A percentile compares a stretch with the other conserved stretches of the same genome.
Conservation (phyloP, 2,113 vertebrate genomes). For the Scopus umbretta region DNA sequence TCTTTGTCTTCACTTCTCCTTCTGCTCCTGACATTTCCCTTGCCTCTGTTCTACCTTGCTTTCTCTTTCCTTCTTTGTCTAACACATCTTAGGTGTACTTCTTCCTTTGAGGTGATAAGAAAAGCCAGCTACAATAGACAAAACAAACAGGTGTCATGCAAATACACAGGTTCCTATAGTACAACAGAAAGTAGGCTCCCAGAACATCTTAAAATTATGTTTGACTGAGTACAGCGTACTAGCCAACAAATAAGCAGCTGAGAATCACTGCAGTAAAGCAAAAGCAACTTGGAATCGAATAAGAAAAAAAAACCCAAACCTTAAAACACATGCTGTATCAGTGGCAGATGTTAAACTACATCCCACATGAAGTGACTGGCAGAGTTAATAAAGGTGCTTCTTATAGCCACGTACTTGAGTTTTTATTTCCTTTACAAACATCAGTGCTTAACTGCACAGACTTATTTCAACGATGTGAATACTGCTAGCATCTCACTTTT, state of each 20-base stretch:
- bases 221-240: neutral
- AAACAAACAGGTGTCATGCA: neutral
- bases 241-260: neutral
- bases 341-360: neutral
- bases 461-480: neutral
- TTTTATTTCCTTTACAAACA: neutral
- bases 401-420: neutral
- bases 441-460: neutral
- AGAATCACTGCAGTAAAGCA: neutral
- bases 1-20: neutral
- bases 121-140: neutral
- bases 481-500: neutral
- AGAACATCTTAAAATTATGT: neutral
- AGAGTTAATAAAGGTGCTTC: neutral
- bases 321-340: neutral
- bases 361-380: neutral
- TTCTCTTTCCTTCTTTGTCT: neutral
- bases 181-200: neutral
- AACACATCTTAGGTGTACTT: neutral
- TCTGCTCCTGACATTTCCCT: neutral
- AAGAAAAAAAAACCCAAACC: neutral
- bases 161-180: fast-evolving
- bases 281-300: neutral
- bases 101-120: neutral
- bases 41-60: neutral